Percentiles rank a stretch among this genome's conserved stretches.
phyloP scores from a whole-genome alignment of 2,888 invertebrate genomes.

The Abrostola triplasia region DNA sequence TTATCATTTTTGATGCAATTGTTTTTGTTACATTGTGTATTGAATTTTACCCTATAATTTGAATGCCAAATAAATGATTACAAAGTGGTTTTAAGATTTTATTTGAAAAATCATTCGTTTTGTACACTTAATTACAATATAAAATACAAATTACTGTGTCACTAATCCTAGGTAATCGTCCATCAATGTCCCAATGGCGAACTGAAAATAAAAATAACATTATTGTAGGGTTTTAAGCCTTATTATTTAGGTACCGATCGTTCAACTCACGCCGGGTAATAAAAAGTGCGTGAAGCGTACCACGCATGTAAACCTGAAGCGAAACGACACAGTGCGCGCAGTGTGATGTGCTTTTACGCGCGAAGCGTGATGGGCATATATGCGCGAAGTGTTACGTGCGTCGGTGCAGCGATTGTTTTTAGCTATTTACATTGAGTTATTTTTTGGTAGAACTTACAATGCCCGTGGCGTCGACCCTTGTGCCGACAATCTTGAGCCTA shows the following conservation, averaged over 20 bases:
- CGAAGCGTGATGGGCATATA: too few relatives aligned
- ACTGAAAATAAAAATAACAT: slow-evolving; percentile 89
- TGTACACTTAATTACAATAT: slow-evolving; percentile 40
- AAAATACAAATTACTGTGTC: slow-evolving; percentile 72
- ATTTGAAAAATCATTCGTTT: slow-evolving; percentile 59
- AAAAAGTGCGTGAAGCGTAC: too few relatives aligned
- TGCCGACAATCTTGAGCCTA: slow-evolving; percentile 99
- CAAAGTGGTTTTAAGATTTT: slow-evolving; percentile 60
- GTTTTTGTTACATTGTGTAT: slow-evolving; percentile 85
- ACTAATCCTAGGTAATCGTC: slow-evolving; percentile 98
- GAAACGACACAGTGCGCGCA: too few relatives aligned
- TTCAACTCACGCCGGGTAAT: too few relatives aligned
- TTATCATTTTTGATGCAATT: slow-evolving; percentile 77
- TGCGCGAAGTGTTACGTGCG: too few relatives aligned
- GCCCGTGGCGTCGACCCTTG: slow-evolving; percentile 99
- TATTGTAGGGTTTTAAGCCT: background rate
- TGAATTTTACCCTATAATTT: slow-evolving; percentile 83
- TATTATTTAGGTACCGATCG: background rate
- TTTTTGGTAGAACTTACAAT: slow-evolving; percentile 92
- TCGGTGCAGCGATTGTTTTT: too few relatives aligned
- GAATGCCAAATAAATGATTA: slow-evolving; percentile 87
- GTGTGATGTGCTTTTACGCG: too few relatives aligned
- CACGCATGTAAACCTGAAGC: too few relatives aligned
- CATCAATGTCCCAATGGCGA: slow-evolving; percentile 99
- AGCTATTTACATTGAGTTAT: background rate